Conservation (phyloP, 2,888 invertebrate species). For the Eristalinus sepulchralis region DNA sequence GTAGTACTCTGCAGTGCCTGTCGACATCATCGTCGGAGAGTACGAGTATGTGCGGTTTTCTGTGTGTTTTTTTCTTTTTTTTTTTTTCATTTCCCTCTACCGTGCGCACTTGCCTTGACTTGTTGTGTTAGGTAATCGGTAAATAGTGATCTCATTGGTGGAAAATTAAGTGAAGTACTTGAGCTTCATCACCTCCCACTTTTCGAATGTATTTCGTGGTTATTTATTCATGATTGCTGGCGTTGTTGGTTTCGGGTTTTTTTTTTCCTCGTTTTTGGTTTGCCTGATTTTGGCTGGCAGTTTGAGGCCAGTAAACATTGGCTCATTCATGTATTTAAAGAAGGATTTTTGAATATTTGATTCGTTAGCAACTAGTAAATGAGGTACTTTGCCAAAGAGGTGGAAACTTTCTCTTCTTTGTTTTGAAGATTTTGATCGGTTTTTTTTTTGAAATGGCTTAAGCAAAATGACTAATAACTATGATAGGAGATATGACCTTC, state of each 20-base stretch:
- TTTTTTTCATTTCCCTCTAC: not conserved
- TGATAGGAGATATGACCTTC: too few species aligned
- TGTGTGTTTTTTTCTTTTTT: not conserved
- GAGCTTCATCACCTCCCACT: slow-evolving; percentile 65
- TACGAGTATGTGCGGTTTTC: slow-evolving; percentile 25
- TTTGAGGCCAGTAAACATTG: not conserved
- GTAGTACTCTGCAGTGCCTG: not conserved
- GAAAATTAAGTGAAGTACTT: slow-evolving; percentile 64
- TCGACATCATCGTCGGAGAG: not conserved
- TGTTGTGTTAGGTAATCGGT: slow-evolving; percentile 52
- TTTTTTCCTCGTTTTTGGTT: not conserved
- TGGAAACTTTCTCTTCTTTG: not conserved
- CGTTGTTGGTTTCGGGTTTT: not conserved
- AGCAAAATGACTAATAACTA: too few species aligned
- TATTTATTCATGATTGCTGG: slow-evolving; percentile 14
- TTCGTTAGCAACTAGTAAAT: not conserved
- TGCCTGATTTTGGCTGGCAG: not conserved
- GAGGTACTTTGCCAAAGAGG: not conserved
- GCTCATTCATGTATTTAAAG: not conserved
- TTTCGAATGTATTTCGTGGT: slow-evolving; percentile 23
- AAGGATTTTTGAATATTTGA: not conserved
- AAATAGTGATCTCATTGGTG: slow-evolving; percentile 72
- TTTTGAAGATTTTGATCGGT: not conserved
- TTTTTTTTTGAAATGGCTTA: too few species aligned
- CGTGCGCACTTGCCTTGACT: slow-evolving; percentile 55